phyloP scores from a whole-genome alignment of 2,113 vertebrate species.

The Amphilophus citrinellus region DNA sequence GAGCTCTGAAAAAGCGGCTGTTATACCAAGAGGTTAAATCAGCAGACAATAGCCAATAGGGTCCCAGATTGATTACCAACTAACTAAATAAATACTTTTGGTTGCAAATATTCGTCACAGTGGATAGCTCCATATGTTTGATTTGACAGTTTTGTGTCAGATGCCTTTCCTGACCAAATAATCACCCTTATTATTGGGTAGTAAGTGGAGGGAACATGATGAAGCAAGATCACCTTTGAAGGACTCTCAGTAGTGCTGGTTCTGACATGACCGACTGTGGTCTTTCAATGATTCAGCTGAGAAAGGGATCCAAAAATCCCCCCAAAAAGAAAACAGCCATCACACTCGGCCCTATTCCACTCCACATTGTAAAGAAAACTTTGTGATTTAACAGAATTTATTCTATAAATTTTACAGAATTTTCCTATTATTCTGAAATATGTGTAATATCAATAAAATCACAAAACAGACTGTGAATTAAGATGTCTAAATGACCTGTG shows the following conservation, averaged over 20 bases:
- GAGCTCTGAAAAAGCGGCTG: background rate
- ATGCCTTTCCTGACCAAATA: background rate
- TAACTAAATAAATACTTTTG: background rate
- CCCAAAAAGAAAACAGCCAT: background rate
- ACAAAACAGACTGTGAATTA: too few species aligned
- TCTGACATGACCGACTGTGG: background rate
- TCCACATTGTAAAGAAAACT: background rate
- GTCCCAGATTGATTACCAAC: background rate
- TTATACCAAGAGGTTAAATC: background rate
- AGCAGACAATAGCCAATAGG: background rate
- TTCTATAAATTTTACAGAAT: too few species aligned
- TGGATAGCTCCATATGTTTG: background rate
- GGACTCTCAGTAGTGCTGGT: too few species aligned
- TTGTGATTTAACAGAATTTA: too few species aligned
- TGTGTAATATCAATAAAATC: too few species aligned
- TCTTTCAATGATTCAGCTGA: background rate
- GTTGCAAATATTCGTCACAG: accelerated
- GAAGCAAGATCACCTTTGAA: background rate
- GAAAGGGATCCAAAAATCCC: background rate
- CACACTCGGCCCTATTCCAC: background rate
- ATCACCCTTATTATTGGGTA: background rate
- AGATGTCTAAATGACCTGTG: too few species aligned
- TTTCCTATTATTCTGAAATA: too few species aligned
- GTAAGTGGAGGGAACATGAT: background rate
- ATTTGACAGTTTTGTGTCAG: background rate